Evolutionary conservation across 2,888 invertebrate species (phyloP), one percentile per base, ranked within the genome.

Genomic region (Aphodius granarius): DNA sequence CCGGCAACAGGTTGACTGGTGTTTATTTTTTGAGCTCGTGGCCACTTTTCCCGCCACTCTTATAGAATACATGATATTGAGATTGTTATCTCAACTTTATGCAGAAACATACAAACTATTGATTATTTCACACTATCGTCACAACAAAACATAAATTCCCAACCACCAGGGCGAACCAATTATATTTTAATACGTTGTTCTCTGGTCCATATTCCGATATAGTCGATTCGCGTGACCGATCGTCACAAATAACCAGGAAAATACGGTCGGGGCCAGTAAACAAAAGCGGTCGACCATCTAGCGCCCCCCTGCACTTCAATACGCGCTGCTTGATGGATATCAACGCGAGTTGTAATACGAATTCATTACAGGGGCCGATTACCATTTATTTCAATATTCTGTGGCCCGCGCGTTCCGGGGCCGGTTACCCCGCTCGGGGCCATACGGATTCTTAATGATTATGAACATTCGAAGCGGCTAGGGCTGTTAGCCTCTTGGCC

Each of bases 1-100:
- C 81, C 81, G 80, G 81, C 83, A 83, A 84, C 83, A 83, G 83
- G 83, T 84, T 83, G 81, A 81, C 81, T 79, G 80, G 78, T 83
- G 81, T 83, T 84, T 83, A 83, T 83, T 83, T 83, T 83, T 75
- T 75, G 64, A 77, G 70, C 75, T 75, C 74, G 74, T 76, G 74
- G 74, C 74, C 73, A 76, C 76, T 74, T 72, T 76, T 71, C 66
- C 66, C 74, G 68, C 43, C 74, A 72, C 43, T 43, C 43, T 43
- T 43, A 6, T 3, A 43, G n/a, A n/a, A n/a, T n/a, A n/a, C n/a
- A n/a, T n/a, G n/a, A n/a, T n/a, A n/a, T n/a, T n/a, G n/a, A n/a
- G n/a, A n/a, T n/a, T n/a, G n/a, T n/a, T n/a, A n/a, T n/a, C n/a
- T n/a, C n/a, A n/a, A n/a, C n/a, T n/a, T n/a, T n/a, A n/a, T n/a